Base-by-base conservation (phyloP, 2,113 vertebrate genomes). In the Mormyrus iriodes region DNA sequence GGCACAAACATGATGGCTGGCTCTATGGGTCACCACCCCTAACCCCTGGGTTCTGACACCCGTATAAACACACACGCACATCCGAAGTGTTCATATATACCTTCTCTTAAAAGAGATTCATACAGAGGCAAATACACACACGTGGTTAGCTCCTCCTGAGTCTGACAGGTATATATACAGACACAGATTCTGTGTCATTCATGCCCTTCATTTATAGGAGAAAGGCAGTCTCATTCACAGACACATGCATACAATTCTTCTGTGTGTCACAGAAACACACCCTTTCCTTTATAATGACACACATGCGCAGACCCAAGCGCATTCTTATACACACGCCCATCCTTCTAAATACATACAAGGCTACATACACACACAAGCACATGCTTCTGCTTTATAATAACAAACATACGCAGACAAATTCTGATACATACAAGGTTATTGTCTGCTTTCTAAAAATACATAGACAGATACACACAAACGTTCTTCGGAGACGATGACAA, bases 51-150 rank as follows among this genome's bases (percentile, higher is more conserved):
- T 69, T 69, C 61, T 69, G 61, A 69, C 61, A 69, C 31, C n/a
- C 61, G 61, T 13, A 69, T 69, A 69, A 69, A 31, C 61, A 65
- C 49, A 51, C 10, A 65, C 61, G 61, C 61, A 65, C 52, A 53
- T 55, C 24, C 58, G 13, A 69, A 10, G n/a, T 69, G 9, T 13
- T 31, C 61, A 31, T 31, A 31, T 15, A 31, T 31, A 31, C 12
- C n/a, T 4, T 31, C 27, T 65, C n/a, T 69, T 65, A 65, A 13
- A 27, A 31, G 61, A 69, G n/a, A 69, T 69, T 69, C 10, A 9
- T 31, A 69, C 61, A 21, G 19, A 46, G 42, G 79, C 85, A 53
- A 82, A 73, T 61, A 79, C 87, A 88, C 87, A 88, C 61, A 48
- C 85, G 44, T 46, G 44, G 44, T 46, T 65, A 65, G n/a, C 61